Evolutionary conservation across 1,140 invertebrate genomes (phyloP).

Genomic region (Lutraria rhynchaena): DNA sequence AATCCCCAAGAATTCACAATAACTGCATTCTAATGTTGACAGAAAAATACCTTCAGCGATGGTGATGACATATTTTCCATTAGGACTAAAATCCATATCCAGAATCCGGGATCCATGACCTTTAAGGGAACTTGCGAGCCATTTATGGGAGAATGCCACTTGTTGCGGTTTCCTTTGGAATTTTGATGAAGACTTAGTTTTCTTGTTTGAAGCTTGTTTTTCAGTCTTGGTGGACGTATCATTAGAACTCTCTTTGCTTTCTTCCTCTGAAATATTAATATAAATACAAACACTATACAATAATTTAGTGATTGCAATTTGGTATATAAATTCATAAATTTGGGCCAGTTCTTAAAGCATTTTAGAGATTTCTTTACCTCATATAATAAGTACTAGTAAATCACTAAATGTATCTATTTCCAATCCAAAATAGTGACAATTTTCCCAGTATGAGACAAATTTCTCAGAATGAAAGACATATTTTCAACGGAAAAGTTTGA

Average conservation of each 20-base stretch:
- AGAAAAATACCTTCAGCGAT: constrained; percentile 92
- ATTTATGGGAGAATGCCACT: constrained; percentile 86
- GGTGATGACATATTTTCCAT: constrained; percentile 92
- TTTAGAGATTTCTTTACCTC: too few relatives aligned
- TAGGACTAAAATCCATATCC: constrained; percentile 90
- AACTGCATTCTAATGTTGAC: too few relatives aligned
- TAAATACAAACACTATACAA: not conserved
- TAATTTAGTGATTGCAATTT: too few relatives aligned
- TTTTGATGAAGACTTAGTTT: constrained; percentile 44
- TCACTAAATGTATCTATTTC: too few relatives aligned
- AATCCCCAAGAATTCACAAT: too few relatives aligned
- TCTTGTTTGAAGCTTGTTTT: constrained; percentile 55
- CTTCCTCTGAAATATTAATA: constrained; percentile 28
- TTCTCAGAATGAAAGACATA: too few relatives aligned
- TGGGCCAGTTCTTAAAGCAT: too few relatives aligned
- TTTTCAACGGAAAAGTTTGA: too few relatives aligned
- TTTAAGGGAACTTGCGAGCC: constrained; percentile 90
- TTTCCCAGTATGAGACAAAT: too few relatives aligned
- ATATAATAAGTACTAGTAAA: too few relatives aligned
- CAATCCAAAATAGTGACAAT: too few relatives aligned
- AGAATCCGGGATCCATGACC: constrained; percentile 89
- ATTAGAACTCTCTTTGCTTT: constrained; percentile 50
- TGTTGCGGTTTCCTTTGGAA: constrained; percentile 51
- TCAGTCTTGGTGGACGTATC: constrained; percentile 45
- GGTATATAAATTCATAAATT: too few relatives aligned